Percentiles rank a stretch among this genome's conserved stretches.
These are phyloP conservation scores for Paradisaea rubra DNA, from an alignment of 2,113 vertebrate species.

Conservation along the genomic window DNA sequence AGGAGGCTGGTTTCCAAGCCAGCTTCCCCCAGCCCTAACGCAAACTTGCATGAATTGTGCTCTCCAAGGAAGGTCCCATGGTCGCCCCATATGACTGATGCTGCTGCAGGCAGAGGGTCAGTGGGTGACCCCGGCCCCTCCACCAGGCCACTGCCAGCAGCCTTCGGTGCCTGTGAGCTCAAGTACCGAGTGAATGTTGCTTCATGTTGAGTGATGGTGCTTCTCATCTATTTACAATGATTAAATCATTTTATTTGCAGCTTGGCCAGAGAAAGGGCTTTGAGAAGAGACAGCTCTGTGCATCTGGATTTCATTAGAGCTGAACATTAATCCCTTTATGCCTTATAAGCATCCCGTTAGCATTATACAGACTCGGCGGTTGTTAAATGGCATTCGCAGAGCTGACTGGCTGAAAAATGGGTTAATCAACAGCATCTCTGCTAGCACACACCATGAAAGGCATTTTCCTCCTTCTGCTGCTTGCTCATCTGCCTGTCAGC, in stretches of 20 bases:
- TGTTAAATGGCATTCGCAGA: neutral
- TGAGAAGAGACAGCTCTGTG: constrained; percentile 22
- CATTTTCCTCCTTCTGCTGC: neutral
- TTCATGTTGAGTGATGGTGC: neutral
- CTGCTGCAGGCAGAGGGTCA: neutral
- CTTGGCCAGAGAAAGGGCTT: constrained; percentile 2
- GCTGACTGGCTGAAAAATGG: neutral
- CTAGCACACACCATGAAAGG: constrained; percentile 1
- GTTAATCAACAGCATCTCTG: neutral
- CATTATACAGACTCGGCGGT: neutral
- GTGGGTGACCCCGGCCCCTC: neutral
- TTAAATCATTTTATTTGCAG: constrained; percentile 30
- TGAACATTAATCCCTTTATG: constrained; percentile 46
- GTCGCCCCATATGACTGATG: rapidly evolving
- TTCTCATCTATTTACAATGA: neutral
- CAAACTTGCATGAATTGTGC: rapidly evolving
- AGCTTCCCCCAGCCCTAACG: neutral
- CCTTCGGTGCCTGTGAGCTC: neutral
- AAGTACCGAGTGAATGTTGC: neutral
- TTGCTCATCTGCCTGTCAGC: neutral
- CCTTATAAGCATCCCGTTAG: constrained; percentile 39
- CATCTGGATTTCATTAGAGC: constrained; percentile 63
- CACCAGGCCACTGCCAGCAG: neutral
- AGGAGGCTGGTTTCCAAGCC: neutral
- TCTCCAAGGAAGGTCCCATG: neutral